Base-by-base conservation (phyloP, 35 echinoderm and acorn worm genomes). In the Lytechinus pictus region DNA sequence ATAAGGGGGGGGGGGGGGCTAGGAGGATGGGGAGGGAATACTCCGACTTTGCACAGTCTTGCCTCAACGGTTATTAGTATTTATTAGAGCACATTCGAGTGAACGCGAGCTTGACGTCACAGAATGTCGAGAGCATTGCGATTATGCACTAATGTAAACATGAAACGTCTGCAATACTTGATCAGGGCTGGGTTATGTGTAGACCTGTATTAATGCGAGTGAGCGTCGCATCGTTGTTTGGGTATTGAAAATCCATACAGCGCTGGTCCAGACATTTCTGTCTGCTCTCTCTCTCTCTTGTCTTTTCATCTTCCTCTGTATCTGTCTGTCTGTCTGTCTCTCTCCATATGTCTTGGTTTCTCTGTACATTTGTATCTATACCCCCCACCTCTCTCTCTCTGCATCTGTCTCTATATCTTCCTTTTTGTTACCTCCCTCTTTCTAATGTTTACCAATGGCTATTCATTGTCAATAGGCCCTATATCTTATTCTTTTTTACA, bases 131-230 rank as follows among this genome's bases (percentile, higher is more conserved):
- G 66, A n/a, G 66, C 66, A 79, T 16, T 79, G 66, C 19, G 66
- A 79, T 79, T 79, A 79, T 79, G 66, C 66, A n/a, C 66, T 79
- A 79, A 79, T 79, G 66, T 79, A 79, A 79, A 79, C 66, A n/a
- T 79, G 12, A 79, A 7, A 16, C 8, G 66, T 79, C 66, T 79
- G 21, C n/a, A 24, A 7, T 16, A 4, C 19, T 58, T 79, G 14
- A 79, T 24, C 66, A 60, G 10, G 57, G 57, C 5, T 60, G 12
- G 12, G 12, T 9, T 58, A 58, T 13, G 12, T 58, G 56, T 58
- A 4, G 56, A 58, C 12, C 56, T 58, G 12, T 13, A 58, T 58
- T 10, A 9, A 58, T 58, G 56, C 12, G 8, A 9, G 57, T 60
- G 16, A 10, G 10, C 2, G 3, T 10, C 57, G 57, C 8, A 60